Evolutionary conservation across 92 coral and sea anemone species (phyloP), one percentile per base, ranked within the genome.

Genomic region (Epizoanthus scotinus): DNA sequence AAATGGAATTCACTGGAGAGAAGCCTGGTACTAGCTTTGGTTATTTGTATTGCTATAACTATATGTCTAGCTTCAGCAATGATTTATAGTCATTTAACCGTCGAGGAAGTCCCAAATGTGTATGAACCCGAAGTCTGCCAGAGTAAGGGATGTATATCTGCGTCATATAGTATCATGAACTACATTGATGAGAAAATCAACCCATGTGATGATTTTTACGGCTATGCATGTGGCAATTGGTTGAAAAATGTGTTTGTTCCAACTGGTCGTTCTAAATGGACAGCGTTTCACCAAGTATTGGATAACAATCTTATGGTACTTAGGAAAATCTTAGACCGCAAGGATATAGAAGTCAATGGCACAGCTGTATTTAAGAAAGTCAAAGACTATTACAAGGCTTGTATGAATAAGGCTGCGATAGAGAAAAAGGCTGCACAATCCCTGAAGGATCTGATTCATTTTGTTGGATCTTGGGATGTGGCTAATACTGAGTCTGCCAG

Each of bases 141-240:
- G 69, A 86, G 88, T 10, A 85, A 85, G 64, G 97, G 94, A 29
- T 95, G 99, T 74, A 86, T 95, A 25, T 86, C 97, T 57, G 98
- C 99, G 1, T 84, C 99, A 40, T 91, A 89, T 69, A 91, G 86
- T 61, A 84, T 93, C 54, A 79, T 94, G 67, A 90, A 87, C 61
- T 91, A 93, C 62, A 85, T 95, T 42, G 92, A 95, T 81, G 87
- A 90, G 49, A 75, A 55, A 19, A 81, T 91, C 15, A 65, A 87
- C 29, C 99, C 99, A 0, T 95, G 99, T 72, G 89, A 91, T n/a
- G 96, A 95, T 67, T 93, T 95, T 78, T 95, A 95, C 71, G 83
- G 83, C 53, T 93, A 91, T 69, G 91, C 96, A 5, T 95, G 99
- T 59, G 99, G 98, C 0, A 86, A 86, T 52, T 95, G 99, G 99